Percentiles rank a stretch among this genome's conserved stretches.
phyloP scores from a whole-genome alignment of 1,140 invertebrate genomes.

The Drosophila pallidifrons region DNA sequence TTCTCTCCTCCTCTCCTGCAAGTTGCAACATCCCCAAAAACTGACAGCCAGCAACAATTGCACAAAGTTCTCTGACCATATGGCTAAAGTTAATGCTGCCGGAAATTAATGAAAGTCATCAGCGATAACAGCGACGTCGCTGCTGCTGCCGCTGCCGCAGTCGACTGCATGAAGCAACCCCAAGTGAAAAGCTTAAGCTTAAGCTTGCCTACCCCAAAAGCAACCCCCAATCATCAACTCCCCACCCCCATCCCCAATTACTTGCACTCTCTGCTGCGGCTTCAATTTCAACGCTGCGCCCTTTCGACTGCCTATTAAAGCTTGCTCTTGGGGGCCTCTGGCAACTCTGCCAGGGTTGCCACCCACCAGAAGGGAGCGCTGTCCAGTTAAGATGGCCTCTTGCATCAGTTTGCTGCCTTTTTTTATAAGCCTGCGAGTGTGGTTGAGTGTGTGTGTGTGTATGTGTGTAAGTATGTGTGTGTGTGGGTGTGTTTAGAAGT shows the following conservation, averaged over 20 bases:
- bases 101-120: slow-evolving; percentile 50
- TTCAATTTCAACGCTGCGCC: too few relatives aligned
- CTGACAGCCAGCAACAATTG: slow-evolving; percentile 1
- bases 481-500: too few relatives aligned
- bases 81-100: slow-evolving; percentile 20
- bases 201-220: slow-evolving; percentile 28
- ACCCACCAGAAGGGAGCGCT: too few relatives aligned
- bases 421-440: too few relatives aligned
- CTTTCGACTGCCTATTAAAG: too few relatives aligned
- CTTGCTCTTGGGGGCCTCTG: too few relatives aligned
- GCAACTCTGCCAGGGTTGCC: too few relatives aligned
- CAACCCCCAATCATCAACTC: background rate
- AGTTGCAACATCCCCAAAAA: slow-evolving; percentile 1
- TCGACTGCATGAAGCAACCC: slow-evolving; percentile 13
- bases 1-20: background rate
- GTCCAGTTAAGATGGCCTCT: too few relatives aligned
- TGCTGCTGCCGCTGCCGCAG: background rate
- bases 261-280: background rate
- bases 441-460: too few relatives aligned
- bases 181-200: background rate
- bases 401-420: too few relatives aligned
- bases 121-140: background rate
- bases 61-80: slow-evolving; percentile 23
- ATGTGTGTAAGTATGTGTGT: background rate
- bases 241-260: background rate